phyloP scores from a whole-genome alignment of 2,888 invertebrate genomes.

The Agrilus biguttatus region DNA sequence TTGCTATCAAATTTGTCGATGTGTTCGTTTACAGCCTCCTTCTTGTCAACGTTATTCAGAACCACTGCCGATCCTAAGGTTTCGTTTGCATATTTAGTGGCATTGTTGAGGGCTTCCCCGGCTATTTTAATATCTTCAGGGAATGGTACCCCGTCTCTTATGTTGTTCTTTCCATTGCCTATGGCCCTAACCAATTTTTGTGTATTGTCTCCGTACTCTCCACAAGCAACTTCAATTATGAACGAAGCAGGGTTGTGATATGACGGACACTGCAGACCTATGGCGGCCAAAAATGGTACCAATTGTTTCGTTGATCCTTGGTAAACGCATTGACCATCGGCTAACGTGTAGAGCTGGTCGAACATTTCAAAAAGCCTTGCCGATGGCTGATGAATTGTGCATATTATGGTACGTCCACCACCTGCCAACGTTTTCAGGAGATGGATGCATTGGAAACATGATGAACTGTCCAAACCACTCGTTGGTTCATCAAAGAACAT shows the following conservation, averaged over 20 bases:
- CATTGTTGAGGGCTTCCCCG: conserved; percentile 32
- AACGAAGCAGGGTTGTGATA: conserved; percentile 97
- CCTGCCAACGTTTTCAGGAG: conserved; percentile 76
- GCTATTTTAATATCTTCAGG: conserved; percentile 38
- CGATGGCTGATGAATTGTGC: conserved; percentile 94
- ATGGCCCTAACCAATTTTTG: conserved; percentile 73
- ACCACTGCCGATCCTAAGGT: conserved; percentile 31
- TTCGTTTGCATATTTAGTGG: conserved; percentile 18
- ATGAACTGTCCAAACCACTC: conserved; percentile 89
- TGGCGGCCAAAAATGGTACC: conserved; percentile 64
- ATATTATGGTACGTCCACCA: conserved; percentile 87
- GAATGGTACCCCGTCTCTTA: conserved; percentile 57
- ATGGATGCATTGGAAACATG: conserved; percentile 87
- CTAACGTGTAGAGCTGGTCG: conserved; percentile 84
- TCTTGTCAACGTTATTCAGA: conserved; percentile 13
- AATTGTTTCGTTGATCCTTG: conserved; percentile 77
- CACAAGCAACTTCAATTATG: conserved; percentile 92
- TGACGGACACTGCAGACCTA: conserved; percentile 80
- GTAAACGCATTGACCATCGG: conserved; percentile 91
- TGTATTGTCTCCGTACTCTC: conserved; percentile 88
- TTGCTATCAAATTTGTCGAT: conserved; percentile 21
- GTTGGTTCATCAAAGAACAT: conserved; percentile 98
- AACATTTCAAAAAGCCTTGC: conserved; percentile 94
- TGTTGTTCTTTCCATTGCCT: conserved; percentile 69
- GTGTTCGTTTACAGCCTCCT: conserved; percentile 15